Conservation (phyloP, 2,888 invertebrate species). For the Zaprionus bogoriensis region DNA sequence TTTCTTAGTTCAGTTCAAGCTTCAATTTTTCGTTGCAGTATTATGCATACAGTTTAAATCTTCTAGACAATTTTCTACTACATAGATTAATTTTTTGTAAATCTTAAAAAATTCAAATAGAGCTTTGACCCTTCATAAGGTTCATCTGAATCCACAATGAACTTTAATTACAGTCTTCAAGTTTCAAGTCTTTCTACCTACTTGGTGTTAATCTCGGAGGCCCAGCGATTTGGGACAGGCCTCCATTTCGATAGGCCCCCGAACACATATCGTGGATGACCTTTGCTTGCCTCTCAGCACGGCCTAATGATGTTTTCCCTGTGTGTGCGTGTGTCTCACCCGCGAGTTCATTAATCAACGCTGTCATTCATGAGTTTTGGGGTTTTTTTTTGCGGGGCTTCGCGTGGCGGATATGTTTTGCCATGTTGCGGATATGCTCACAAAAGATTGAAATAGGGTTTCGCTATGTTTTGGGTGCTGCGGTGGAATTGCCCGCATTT, state of each 20-base stretch:
- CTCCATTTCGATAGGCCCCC: background rate
- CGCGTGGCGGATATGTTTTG: constrained; percentile 55
- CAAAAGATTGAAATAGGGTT: constrained; percentile 42
- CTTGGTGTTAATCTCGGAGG: background rate
- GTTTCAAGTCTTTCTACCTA: background rate
- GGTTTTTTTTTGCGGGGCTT: constrained; percentile 8
- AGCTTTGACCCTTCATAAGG: background rate
- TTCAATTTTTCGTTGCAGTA: too few relatives aligned
- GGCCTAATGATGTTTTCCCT: constrained; percentile 44
- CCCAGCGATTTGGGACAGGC: background rate
- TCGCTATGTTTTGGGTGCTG: too few relatives aligned
- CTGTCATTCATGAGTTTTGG: constrained; percentile 63
- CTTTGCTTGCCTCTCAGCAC: constrained; percentile 10
- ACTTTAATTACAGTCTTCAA: background rate
- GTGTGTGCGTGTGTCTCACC: constrained; percentile 24
- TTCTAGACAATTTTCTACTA: too few relatives aligned
- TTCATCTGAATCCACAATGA: background rate
- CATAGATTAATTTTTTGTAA: too few relatives aligned
- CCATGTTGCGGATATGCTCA: constrained; percentile 35
- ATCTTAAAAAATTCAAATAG: background rate
- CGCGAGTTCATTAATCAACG: constrained; percentile 64
- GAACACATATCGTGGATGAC: constrained; percentile 6
- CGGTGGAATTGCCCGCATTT: constrained; percentile 30
- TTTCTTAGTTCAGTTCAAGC: too few relatives aligned
- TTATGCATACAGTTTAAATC: too few relatives aligned